Evolutionary conservation across 2,113 vertebrate species (phyloP).

Genomic region (Arvicanthis niloticus): DNA sequence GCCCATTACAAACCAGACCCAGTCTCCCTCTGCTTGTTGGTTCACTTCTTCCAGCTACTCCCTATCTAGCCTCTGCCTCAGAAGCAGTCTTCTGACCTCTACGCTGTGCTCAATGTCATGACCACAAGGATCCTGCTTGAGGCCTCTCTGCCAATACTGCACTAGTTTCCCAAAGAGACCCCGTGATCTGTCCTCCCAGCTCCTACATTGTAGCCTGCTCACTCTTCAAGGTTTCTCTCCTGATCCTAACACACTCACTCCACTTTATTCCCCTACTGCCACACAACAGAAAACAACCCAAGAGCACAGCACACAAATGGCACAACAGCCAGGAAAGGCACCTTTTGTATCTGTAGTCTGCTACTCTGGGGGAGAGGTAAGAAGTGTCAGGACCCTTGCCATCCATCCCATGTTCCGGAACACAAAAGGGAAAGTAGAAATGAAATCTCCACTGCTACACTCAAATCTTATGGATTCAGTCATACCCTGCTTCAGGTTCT

Average conservation of each 20-base stretch:
- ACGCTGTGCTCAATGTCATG: too few relatives aligned
- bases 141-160: background rate
- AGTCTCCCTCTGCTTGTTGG: fast-evolving
- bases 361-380: background rate
- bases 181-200: fast-evolving
- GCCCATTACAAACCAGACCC: background rate
- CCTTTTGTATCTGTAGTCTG: background rate
- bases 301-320: background rate
- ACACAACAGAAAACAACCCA: fast-evolving
- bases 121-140: background rate
- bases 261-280: too few relatives aligned
- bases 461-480: fast-evolving
- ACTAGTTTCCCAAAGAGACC: background rate
- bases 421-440: background rate
- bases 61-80: fast-evolving
- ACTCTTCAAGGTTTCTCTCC: background rate
- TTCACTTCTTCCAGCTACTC: background rate
- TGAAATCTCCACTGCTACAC: fast-evolving
- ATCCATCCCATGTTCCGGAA: fast-evolving
- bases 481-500: constrained; percentile 90
- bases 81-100: fast-evolving
- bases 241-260: background rate
- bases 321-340: background rate
- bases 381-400: background rate
- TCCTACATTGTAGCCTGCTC: too few relatives aligned